Percentiles rank a stretch among this genome's conserved stretches.
These are phyloP conservation scores for Pseudoips prasinana DNA, from an alignment of 2,888 invertebrate genomes.

Conservation along the genomic window DNA sequence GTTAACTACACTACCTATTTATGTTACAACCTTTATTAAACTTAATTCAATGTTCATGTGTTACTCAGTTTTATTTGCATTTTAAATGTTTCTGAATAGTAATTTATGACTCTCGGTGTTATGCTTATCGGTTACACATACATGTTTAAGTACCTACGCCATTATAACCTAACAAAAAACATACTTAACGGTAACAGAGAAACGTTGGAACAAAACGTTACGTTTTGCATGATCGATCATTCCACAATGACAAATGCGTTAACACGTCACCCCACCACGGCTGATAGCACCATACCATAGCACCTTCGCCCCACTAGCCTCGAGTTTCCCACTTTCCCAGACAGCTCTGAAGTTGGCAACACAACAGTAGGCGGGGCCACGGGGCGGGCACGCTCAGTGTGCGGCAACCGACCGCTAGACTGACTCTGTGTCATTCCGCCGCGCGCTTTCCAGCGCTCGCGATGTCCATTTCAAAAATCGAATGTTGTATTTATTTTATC, in stretches of 20 bases:
- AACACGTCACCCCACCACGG: slow-evolving; percentile 50
- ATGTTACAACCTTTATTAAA: too few species aligned
- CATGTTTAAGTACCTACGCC: too few species aligned
- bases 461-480: slow-evolving; percentile 38
- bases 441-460: slow-evolving; percentile 49
- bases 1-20: too few species aligned
- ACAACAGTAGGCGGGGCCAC: slow-evolving; percentile 62
- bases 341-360: slow-evolving; percentile 61
- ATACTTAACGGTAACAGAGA: slow-evolving; percentile 14
- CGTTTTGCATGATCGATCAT: slow-evolving; percentile 40
- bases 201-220: slow-evolving; percentile 10
- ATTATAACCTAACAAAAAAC: slow-evolving; percentile 11
- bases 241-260: slow-evolving; percentile 41
- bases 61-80: too few species aligned
- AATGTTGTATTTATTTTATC: slow-evolving; percentile 9
- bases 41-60: too few species aligned
- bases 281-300: slow-evolving; percentile 29
- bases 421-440: slow-evolving; percentile 41
- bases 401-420: slow-evolving; percentile 38
- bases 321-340: slow-evolving; percentile 73
- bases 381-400: slow-evolving; percentile 52
- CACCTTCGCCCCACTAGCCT: slow-evolving; percentile 56
- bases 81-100: too few species aligned
- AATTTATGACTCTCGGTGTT: too few species aligned
- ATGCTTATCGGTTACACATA: too few species aligned